These are phyloP conservation scores for Sinonovacula constricta DNA, from an alignment of 1,140 invertebrate genomes.

Conservation along the genomic window DNA sequence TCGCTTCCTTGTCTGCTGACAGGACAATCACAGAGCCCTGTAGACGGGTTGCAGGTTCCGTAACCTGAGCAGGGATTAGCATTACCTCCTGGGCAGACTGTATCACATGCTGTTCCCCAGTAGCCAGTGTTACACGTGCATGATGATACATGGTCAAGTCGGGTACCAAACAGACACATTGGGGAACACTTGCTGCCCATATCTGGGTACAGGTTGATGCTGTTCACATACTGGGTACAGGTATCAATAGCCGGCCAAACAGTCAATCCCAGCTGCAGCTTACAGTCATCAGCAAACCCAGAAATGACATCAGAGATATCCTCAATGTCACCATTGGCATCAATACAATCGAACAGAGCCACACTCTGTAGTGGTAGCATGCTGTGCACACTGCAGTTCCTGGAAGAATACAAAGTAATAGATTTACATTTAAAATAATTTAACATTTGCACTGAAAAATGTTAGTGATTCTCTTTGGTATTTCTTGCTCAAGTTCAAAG, in stretches of 20 bases:
- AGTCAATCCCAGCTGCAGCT: constrained; percentile 33
- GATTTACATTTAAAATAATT: too few relatives aligned
- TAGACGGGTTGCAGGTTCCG: constrained; percentile 57
- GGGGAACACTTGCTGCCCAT: constrained; percentile 32
- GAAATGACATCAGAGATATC: constrained; percentile 46
- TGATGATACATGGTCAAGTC: constrained; percentile 1
- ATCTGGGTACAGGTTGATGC: constrained; percentile 40
- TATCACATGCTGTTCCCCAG: constrained; percentile 55
- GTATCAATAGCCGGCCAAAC: constrained; percentile 57
- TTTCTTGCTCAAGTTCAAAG: too few relatives aligned
- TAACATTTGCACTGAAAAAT: too few relatives aligned
- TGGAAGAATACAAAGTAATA: constrained; percentile 23
- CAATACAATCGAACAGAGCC: constrained; percentile 42
- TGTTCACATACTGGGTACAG: constrained; percentile 52
- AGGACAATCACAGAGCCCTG: constrained; percentile 58
- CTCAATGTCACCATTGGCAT: constrained; percentile 47
- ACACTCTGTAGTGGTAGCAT: constrained; percentile 43
- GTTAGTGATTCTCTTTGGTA: too few relatives aligned
- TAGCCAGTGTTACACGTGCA: constrained; percentile 54
- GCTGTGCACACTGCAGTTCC: constrained; percentile 21
- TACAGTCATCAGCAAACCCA: constrained; percentile 56
- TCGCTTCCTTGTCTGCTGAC: constrained; percentile 45
- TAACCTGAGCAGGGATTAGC: constrained; percentile 56
- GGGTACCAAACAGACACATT: constrained; percentile 18
- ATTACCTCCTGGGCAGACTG: constrained; percentile 58